Evolutionary conservation across 2,888 invertebrate genomes (phyloP), one percentile per base, ranked within the genome.

Genomic region (Pinctada fucata): DNA sequence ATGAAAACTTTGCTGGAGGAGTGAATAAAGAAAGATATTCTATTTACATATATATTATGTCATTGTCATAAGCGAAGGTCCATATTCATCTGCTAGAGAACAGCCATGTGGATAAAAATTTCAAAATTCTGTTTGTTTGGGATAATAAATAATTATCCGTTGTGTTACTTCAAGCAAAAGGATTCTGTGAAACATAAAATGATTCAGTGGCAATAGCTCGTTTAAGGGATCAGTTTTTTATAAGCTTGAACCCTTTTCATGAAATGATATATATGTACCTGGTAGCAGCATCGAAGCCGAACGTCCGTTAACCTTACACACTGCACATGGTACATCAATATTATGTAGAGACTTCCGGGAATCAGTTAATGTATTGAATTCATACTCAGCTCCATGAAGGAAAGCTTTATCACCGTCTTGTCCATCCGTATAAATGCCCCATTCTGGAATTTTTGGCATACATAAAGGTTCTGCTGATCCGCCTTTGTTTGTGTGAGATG

Each of bases 371-470:
- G 31, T 31, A n/a, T 51, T 10, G 0, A n/a, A 63, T 10, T 77
- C 75, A 8, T 69, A 79, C 63, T 82, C 79, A 3, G 78, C 58
- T 2, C 82, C 79, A 65, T 79, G 79, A 45, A 82, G 50, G 31
- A 45, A 49, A 10, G 47, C 63, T 51, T 65, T 66, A 13, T 4
- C 0, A 45, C 68, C 66, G 2, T 75, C 52, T 31, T 45, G 67
- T 10, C 66, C 71, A 10, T 78, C 78, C 49, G 16, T 71, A 48
- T 75, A 74, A 13, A 64, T 68, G 4, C 73, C 72, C 79, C 79
- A 79, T 4, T 77, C 50, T 3, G 82, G 79, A 68, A 79, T 73
- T 8, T 45, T n/a, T 2, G 82, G 78, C 3, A 82, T 50, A 76
- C 79, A 82, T 5, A 82, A 47, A 8, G 48, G 65, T 48, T 79